Evolutionary conservation across 1,140 invertebrate species (phyloP), one percentile per base, ranked within the genome.

Genomic region (Goniozus legneri): DNA sequence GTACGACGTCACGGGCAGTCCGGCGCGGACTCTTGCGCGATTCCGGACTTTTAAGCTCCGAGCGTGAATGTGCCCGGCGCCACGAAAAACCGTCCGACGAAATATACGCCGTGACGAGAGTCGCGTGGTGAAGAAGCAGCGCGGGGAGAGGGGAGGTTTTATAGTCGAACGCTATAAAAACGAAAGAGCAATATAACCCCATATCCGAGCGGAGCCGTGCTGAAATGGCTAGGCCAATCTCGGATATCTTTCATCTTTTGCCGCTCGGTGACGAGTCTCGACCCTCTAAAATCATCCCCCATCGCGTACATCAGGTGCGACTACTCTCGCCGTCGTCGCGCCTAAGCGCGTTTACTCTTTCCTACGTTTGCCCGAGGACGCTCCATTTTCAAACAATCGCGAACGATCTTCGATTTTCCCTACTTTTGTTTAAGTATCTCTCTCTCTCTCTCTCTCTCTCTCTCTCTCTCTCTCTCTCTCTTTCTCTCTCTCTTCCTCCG

Each of bases 241-340:
- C 44, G 35, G 44, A 56, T 54, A 62, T 66, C 62, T 66, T 66
- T 64, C 62, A 66, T 66, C 64, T 64, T 62, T 52, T 40, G 50
- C 60, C 64, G 61, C 50, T 38, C 21, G 22, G 35, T 35, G 19
- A 31, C 21, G 30, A 31, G 38, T 24, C 7, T 42, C 39, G 37
- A 22, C 7, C 22, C 37, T 43, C 19, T 38, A 43, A 49, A 49
- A 49, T 47, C 46, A 47, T 32, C 32, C 20, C 36, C 24, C 16
- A 12, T 47, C 40, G 37, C 33, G 31, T n/a, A n/a, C n/a, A n/a
- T n/a, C n/a, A n/a, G n/a, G n/a, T n/a, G n/a, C n/a, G n/a, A n/a
- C n/a, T n/a, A n/a, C n/a, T n/a, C n/a, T n/a, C n/a, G n/a, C n/a
- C n/a, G n/a, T n/a, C n/a, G n/a, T n/a, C n/a, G n/a, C n/a, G n/a